These are phyloP conservation scores for Poeciliopsis turrubarensis DNA, from an alignment of 2,113 vertebrate species.

Conservation along the genomic window DNA sequence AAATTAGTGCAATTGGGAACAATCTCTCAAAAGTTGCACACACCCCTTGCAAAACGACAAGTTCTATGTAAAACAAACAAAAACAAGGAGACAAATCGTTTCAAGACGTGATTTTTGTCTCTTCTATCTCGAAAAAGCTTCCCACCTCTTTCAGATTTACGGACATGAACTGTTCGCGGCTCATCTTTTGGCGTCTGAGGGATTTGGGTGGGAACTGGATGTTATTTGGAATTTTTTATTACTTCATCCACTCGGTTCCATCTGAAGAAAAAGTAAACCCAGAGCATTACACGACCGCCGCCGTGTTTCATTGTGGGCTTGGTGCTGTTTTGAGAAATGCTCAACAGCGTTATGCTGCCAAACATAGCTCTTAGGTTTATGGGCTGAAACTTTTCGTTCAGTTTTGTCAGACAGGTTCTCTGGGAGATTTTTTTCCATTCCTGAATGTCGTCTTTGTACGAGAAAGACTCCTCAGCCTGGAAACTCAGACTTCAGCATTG, in stretches of 20 bases:
- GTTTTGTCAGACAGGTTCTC: background rate
- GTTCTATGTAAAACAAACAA: background rate
- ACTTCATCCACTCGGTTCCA: too few species aligned
- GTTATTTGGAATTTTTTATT: too few species aligned
- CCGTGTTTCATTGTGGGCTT: background rate
- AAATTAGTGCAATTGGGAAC: slow-evolving; percentile 14
- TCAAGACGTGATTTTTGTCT: background rate
- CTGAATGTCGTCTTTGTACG: background rate
- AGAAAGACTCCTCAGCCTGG: background rate
- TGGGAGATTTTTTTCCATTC: background rate
- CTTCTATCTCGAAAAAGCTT: background rate
- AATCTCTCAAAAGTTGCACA: slow-evolving; percentile 10
- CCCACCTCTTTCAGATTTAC: background rate
- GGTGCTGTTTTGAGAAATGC: too few species aligned
- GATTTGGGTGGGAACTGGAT: background rate
- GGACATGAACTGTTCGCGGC: background rate
- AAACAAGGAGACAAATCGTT: background rate
- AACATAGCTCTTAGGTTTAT: background rate
- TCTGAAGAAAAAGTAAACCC: too few species aligned
- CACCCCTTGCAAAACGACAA: background rate
- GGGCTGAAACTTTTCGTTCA: background rate
- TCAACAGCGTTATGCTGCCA: background rate
- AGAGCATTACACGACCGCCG: too few species aligned
- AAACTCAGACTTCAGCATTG: background rate
- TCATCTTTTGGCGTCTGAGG: background rate